Base-by-base conservation (phyloP, 2,888 invertebrate species). In the Pomacea canaliculata region DNA sequence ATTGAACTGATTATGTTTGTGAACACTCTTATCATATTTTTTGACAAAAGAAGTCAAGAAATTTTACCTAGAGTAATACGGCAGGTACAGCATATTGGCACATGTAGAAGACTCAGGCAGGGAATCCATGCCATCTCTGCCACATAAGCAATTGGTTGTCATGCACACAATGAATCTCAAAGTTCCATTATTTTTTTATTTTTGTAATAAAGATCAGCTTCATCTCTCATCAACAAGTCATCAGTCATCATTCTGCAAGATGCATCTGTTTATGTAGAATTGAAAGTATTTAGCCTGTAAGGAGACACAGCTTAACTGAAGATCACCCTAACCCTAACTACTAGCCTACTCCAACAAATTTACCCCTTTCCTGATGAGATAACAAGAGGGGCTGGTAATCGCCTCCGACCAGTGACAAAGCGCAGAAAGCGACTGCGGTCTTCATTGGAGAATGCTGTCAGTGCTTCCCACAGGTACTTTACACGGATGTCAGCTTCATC, bases 21-120 rank as follows among this genome's bases (percentile, higher is more conserved):
- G 37, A 37, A 37, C 37, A 37, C 37, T 37, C 37, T 37, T 37
- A 37, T 37, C 37, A 37, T 37, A 37, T 37, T 37, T 37, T 37
- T 37, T 37, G 3, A 37, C 37, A 37, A 37, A 37, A 37, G 37
- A 37, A 37, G 37, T 37, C 37, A 37, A 37, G 37, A 37, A 37
- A 37, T 37, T 37, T 37, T 84, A 90, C 90, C 88, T 89, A 68
- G 89, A 84, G 79, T 89, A 91, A 63, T 86, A 86, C 23, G 90
- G 90, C 73, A 91, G 81, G 81, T 88, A 90, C n/a, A 91, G 83
- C 77, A 89, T 89, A 78, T 90, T 90, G 59, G 89, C 89, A 85
- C 91, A 91, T n/a, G 91, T 91, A 13, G 90, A 90, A 8, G 90
- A 90, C 76, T 90, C 90, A 7, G 91, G 91, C 68, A 90, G 80